Conservation (phyloP, 2,797 vertebrate genomes). For the Alcedo atthis region DNA sequence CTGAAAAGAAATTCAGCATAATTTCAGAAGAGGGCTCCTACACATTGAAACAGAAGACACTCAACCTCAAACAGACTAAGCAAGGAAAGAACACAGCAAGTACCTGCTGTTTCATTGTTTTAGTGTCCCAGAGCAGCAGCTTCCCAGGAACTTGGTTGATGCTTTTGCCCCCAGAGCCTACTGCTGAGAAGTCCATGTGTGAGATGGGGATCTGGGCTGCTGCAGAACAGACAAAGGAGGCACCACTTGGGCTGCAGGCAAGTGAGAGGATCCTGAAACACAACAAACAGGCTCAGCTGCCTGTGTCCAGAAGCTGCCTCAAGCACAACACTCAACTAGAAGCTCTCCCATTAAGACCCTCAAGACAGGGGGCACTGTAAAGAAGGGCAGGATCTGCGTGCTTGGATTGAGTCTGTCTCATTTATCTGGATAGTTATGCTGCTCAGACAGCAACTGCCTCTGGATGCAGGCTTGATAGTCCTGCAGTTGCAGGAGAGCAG, state of each 20-base stretch:
- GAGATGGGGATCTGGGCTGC: conserved; percentile 82
- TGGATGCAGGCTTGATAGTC: background rate
- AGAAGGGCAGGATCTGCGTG: background rate
- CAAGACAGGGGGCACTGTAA: background rate
- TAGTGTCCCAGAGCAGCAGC: conserved; percentile 96
- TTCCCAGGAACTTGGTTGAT: conserved; percentile 85
- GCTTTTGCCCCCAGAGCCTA: conserved; percentile 68
- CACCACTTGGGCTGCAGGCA: conserved; percentile 92
- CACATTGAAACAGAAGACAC: background rate
- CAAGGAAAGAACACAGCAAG: background rate
- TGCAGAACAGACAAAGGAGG: conserved; percentile 94
- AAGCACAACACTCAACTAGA: background rate
- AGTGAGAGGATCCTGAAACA: conserved; percentile 91
- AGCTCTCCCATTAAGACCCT: background rate
- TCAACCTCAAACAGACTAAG: background rate
- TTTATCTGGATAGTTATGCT: background rate
- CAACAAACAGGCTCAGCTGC: background rate
- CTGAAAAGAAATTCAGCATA: background rate
- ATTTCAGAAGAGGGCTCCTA: background rate
- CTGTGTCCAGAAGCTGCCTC: background rate
- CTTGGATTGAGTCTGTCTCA: background rate
- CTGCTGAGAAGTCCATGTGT: conserved; percentile 63
- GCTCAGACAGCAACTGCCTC: background rate
- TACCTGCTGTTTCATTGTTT: conserved; percentile 97
- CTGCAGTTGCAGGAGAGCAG: background rate